A percentile compares a stretch with the other conserved stretches of the same genome.
These are phyloP conservation scores for Drosophila eohydei DNA, from an alignment of 2,888 invertebrate genomes.

Conservation along the genomic window DNA sequence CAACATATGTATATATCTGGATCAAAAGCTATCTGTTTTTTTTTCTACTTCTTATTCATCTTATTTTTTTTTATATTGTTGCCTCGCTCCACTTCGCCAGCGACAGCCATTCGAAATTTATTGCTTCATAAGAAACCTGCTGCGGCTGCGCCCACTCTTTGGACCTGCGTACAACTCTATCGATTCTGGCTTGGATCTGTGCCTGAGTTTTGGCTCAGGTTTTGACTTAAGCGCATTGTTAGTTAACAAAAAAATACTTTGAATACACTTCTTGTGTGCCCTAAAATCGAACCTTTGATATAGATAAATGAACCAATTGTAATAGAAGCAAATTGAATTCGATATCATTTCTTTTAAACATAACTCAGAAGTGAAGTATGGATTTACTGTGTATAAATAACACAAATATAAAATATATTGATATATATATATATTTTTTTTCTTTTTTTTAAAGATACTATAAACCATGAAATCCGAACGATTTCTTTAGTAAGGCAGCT, in stretches of 20 bases:
- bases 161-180: constrained; percentile 40
- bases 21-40: constrained; percentile 46
- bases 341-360: not conserved
- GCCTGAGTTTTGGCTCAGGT: not conserved
- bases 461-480: not conserved
- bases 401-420: too few relatives aligned
- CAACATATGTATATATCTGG: constrained; percentile 41
- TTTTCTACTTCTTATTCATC: not conserved
- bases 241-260: not conserved
- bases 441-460: too few relatives aligned
- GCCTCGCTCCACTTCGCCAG: constrained; percentile 36
- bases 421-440: too few relatives aligned
- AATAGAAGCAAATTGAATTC: not conserved
- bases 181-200: constrained; percentile 11
- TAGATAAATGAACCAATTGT: not conserved
- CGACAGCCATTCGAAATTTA: constrained; percentile 60
- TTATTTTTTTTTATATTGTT: constrained; percentile 24
- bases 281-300: too few relatives aligned
- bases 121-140: constrained; percentile 74
- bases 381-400: too few relatives aligned
- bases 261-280: constrained; percentile 4
- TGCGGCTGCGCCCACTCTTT: constrained; percentile 21
- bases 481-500: not conserved
- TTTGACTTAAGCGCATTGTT: constrained; percentile 12
- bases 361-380: not conserved